Evolutionary conservation across 2,113 vertebrate genomes (phyloP).

Genomic region (Pelobates fuscus): DNA sequence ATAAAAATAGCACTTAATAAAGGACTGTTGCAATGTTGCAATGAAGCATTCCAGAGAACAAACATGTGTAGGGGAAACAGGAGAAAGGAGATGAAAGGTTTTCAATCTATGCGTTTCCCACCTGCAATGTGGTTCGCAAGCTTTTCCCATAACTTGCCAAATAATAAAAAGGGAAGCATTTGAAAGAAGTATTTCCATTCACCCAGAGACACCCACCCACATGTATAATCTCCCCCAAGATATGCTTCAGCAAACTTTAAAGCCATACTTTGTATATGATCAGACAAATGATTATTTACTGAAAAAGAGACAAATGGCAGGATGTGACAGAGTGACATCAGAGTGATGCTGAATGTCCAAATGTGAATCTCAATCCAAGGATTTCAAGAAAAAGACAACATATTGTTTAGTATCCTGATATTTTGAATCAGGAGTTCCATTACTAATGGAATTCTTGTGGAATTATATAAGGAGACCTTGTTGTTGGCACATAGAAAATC

Average conservation of each 20-base stretch:
- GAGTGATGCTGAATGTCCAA: neutral
- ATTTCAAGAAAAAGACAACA: neutral
- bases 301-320: slow-evolving; percentile 24
- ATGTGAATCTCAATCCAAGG: neutral
- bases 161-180: slow-evolving; percentile 51
- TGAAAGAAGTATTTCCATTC: slow-evolving; percentile 52
- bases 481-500: too few relatives aligned
- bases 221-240: slow-evolving; percentile 36
- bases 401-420: too few relatives aligned
- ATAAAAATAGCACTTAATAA: neutral
- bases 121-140: slow-evolving; percentile 37
- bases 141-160: slow-evolving; percentile 46
- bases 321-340: neutral
- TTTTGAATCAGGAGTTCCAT: too few relatives aligned
- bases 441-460: too few relatives aligned
- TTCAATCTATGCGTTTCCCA: slow-evolving; percentile 20
- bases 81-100: slow-evolving; percentile 37
- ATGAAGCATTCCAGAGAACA: slow-evolving; percentile 31
- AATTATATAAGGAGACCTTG: too few relatives aligned
- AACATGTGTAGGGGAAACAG: slow-evolving; percentile 9
- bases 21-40: slow-evolving; percentile 20
- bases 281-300: slow-evolving; percentile 1
- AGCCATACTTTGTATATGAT: slow-evolving; percentile 17
- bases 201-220: slow-evolving; percentile 51
- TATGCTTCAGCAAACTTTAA: slow-evolving; percentile 37